phyloP scores from a whole-genome alignment of 64 coral and sea anemone genomes.

The Dendrophyllia cribrosa region DNA sequence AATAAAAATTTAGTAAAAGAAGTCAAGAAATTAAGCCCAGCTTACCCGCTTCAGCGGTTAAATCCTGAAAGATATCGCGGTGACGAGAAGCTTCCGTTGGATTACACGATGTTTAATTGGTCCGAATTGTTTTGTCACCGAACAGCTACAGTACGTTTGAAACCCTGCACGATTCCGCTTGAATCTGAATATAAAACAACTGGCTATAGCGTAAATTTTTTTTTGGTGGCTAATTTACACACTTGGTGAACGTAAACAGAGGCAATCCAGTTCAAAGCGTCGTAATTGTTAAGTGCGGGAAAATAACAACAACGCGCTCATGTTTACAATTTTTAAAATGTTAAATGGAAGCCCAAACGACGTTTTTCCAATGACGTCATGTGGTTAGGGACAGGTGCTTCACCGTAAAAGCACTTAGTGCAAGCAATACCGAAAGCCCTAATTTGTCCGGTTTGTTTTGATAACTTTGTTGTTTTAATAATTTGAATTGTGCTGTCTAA shows the following conservation, averaged over 20 bases:
- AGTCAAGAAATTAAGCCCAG: constrained; percentile 8
- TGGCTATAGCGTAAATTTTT: neutral
- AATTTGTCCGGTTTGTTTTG: too few species aligned
- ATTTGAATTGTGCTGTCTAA: too few species aligned
- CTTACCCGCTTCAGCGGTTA: neutral
- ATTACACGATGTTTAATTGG: neutral
- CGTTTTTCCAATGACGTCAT: constrained; percentile 21
- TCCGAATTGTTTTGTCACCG: neutral
- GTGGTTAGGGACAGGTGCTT: neutral
- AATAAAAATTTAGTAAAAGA: neutral
- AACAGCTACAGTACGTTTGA: neutral
- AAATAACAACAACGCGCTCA: neutral
- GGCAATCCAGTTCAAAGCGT: neutral
- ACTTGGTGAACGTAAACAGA: neutral
- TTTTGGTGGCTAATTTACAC: neutral
- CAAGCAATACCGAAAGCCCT: too few species aligned
- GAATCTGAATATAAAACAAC: neutral
- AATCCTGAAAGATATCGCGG: neutral
- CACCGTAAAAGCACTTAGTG: too few species aligned
- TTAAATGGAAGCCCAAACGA: constrained; percentile 7
- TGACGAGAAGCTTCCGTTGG: neutral
- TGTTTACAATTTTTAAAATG: constrained; percentile 13
- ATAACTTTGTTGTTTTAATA: neutral
- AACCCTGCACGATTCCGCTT: neutral
- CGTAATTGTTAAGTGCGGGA: neutral